phyloP scores from a whole-genome alignment of 1,140 invertebrate species.

The Araneus ventricosus region DNA sequence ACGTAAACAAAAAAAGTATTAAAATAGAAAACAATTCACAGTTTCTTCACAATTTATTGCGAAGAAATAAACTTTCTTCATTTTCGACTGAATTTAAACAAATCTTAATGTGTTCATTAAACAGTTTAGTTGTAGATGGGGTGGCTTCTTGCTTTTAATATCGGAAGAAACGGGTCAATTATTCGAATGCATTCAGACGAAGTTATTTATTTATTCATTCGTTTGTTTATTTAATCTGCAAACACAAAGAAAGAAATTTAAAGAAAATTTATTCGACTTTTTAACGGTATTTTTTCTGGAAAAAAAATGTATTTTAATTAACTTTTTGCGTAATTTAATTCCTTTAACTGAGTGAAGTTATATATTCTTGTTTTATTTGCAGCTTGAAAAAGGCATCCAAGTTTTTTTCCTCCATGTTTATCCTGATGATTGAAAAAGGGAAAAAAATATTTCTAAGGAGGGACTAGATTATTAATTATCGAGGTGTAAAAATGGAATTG shows the following conservation, averaged over 20 bases:
- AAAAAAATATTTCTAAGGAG: neutral
- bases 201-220: neutral
- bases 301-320: neutral
- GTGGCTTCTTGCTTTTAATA: neutral
- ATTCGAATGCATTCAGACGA: neutral
- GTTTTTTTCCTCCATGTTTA: neutral
- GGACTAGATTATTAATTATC: neutral
- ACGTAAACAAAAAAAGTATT: no score
- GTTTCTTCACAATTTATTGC: no score
- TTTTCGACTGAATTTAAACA: neutral
- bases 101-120: neutral
- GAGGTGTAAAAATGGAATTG: neutral
- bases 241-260: neutral
- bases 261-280: neutral
- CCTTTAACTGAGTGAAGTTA: neutral
- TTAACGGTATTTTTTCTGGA: neutral
- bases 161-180: neutral
- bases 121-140: neutral
- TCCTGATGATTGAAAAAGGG: neutral
- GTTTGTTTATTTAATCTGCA: neutral
- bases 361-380: neutral
- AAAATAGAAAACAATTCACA: no score
- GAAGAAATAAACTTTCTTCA: no score
- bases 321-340: neutral
- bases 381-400: neutral